Percentiles rank a stretch among this genome's conserved stretches.
These are phyloP conservation scores for rat (Rattus norvegicus) DNA, from an alignment of 2,113 vertebrate genomes.

Conservation along the genomic window GRCr8 NC_086031.1:32135501-32136000, in stretches of 20 bases:
- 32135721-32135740: constrained; percentile 42
- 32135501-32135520: background rate
- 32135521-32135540: background rate
- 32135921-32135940: background rate
- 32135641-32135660: constrained; percentile 98
- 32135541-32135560: background rate
- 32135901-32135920: fast-evolving
- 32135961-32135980: background rate
- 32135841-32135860: background rate
- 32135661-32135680: constrained; percentile 98
- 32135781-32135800: background rate
- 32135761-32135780: background rate
- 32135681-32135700: constrained; percentile 99
- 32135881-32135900: background rate
- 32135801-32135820: background rate
- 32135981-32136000: background rate
- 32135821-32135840: background rate
- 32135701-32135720: constrained; percentile 93
- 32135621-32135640: constrained; percentile 68
- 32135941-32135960: background rate
- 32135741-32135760: constrained; percentile 6
- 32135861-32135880: background rate
- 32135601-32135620: background rate
- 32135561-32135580: background rate
- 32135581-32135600: background rate